Evolutionary conservation across 2,113 vertebrate species (phyloP).

Genomic region (Anser cygnoides): DNA sequence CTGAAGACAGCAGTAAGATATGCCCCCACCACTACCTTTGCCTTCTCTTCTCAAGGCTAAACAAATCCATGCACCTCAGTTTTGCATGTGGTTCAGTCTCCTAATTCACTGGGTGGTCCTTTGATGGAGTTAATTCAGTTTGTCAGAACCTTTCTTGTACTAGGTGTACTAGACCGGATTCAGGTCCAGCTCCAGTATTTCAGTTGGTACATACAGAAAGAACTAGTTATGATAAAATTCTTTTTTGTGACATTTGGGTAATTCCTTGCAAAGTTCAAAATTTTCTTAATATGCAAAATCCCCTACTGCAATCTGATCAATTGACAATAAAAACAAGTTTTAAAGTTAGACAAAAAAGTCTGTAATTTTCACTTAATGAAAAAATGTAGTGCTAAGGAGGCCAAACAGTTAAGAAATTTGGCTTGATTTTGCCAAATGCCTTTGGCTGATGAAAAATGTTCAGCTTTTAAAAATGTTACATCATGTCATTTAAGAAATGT

Average conservation of each 20-base stretch:
- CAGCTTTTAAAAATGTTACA: background rate
- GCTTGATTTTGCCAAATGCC: background rate
- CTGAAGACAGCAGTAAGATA: background rate
- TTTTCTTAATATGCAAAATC: background rate
- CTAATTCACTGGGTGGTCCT: background rate
- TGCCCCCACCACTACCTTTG: background rate
- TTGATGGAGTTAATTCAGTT: background rate
- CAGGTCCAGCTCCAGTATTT: background rate
- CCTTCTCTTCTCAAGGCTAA: background rate
- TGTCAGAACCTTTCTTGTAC: background rate
- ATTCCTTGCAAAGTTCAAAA: background rate
- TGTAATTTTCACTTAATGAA: background rate
- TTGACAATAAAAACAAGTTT: background rate
- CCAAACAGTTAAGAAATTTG: background rate
- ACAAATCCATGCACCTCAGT: background rate
- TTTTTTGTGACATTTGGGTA: background rate
- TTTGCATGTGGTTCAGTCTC: background rate
- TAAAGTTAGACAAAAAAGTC: background rate
- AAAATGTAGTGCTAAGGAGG: background rate
- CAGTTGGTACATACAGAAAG: background rate
- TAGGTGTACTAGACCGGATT: background rate
- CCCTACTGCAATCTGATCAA: background rate
- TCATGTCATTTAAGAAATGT: background rate
- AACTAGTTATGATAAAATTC: background rate
- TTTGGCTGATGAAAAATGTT: background rate